phyloP scores from a whole-genome alignment of 2,888 invertebrate species.

The Ormyrus thymus region DNA sequence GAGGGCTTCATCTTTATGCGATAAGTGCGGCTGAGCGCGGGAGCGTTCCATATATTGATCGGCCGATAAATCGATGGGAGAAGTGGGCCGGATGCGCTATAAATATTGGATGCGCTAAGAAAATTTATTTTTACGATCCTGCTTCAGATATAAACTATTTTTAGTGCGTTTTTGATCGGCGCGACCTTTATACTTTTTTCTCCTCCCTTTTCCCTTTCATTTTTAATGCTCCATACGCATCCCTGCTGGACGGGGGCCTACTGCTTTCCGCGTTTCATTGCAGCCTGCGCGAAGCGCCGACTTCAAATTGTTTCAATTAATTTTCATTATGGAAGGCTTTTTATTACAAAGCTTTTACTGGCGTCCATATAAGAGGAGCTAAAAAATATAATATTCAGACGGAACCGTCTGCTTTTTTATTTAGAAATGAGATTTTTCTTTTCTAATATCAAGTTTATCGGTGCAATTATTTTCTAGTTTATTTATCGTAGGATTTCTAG shows the following conservation, averaged over 20 bases:
- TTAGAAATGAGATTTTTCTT: too few species aligned
- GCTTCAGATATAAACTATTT: slow-evolving; percentile 40
- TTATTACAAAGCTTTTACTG: not conserved
- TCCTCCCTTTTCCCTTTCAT: not conserved
- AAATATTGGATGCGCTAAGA: slow-evolving; percentile 53
- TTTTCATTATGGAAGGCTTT: slow-evolving; percentile 12
- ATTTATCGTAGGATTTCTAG: too few species aligned
- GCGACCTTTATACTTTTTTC: not conserved
- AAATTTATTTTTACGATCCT: slow-evolving; percentile 51
- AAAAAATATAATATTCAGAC: not conserved
- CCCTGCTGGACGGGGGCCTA: too few species aligned
- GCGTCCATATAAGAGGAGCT: not conserved
- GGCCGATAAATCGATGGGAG: slow-evolving; percentile 49
- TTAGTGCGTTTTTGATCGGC: slow-evolving; percentile 31
- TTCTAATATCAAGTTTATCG: not conserved
- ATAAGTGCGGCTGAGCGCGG: slow-evolving; percentile 41
- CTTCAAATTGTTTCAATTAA: slow-evolving; percentile 17
- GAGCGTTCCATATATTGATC: slow-evolving; percentile 35
- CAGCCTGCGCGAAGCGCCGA: not conserved
- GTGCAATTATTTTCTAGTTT: too few species aligned
- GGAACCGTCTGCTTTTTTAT: not conserved
- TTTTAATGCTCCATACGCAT: not conserved
- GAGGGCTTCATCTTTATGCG: slow-evolving; percentile 52
- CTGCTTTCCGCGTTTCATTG: not conserved
- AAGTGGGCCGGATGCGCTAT: slow-evolving; percentile 45